Conservation (phyloP, 2,113 vertebrate genomes). For the Corythornis cristatus region DNA sequence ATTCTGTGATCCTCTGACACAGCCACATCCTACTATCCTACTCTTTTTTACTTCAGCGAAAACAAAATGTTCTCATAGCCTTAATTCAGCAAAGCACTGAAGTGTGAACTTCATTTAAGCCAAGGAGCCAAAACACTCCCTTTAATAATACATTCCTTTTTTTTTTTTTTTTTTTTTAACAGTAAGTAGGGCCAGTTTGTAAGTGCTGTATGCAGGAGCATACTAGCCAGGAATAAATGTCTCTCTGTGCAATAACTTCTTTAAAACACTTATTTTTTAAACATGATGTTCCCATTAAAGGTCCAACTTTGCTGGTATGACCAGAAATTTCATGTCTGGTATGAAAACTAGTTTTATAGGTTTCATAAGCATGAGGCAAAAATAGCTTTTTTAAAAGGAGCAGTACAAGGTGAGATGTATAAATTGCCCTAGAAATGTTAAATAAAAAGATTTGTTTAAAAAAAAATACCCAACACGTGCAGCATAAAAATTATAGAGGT, state of each 20-base stretch:
- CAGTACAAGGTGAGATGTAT: constrained; percentile 25
- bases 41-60: neutral
- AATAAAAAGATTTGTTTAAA: neutral
- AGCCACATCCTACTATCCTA: neutral
- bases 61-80: neutral
- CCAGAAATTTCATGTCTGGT: constrained; percentile 8
- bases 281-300: neutral
- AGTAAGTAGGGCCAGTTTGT: neutral
- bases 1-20: neutral
- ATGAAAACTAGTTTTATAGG: constrained; percentile 8
- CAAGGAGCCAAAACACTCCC: neutral
- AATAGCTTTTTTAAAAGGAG: constrained; percentile 49
- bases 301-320: neutral
- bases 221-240: neutral
- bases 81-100: neutral
- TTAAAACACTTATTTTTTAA: neutral
- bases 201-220: neutral
- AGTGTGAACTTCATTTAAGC: neutral
- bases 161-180: no score
- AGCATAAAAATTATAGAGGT: constrained; percentile 45
- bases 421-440: constrained; percentile 43
- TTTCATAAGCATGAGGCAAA: neutral
- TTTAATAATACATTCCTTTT: neutral
- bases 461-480: neutral
- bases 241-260: neutral